Percentiles rank a stretch among this genome's conserved stretches.
phyloP scores from a whole-genome alignment of 2,888 invertebrate genomes.

The Conchocele bisecta region DNA sequence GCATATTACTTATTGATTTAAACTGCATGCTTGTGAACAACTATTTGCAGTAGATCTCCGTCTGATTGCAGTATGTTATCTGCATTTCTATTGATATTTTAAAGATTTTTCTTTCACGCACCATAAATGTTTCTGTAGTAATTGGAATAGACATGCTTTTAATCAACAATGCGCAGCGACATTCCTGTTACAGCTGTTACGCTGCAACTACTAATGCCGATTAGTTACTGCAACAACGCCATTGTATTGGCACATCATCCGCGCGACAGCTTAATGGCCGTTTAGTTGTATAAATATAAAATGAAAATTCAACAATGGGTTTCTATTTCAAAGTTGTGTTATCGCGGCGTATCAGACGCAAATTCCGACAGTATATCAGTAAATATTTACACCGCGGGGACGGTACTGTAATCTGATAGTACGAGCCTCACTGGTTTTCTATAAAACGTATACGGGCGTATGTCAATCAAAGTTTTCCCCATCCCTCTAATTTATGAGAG shows the following conservation, averaged over 20 bases:
- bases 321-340: conserved; percentile 11
- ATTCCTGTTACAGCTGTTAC: too few species aligned
- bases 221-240: too few species aligned
- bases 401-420: conserved; percentile 26
- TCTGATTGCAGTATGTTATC: too few species aligned
- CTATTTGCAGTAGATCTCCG: too few species aligned
- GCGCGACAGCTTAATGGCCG: conserved; percentile 6
- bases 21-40: too few species aligned
- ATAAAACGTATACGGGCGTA: conserved; percentile 23
- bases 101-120: too few species aligned
- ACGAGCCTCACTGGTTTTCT: conserved; percentile 19
- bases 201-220: too few species aligned
- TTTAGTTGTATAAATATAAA: conserved; percentile 10
- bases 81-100: conserved; percentile 12
- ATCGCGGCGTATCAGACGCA: background rate
- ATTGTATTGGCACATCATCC: too few species aligned
- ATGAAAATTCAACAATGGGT: background rate
- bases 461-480: conserved; percentile 20
- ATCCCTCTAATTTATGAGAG: conserved; percentile 7
- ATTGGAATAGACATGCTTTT: too few species aligned
- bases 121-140: too few species aligned
- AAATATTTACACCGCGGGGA: conserved; percentile 29
- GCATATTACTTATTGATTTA: too few species aligned
- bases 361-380: conserved; percentile 19
- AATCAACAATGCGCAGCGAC: too few species aligned